Percentiles rank a stretch among this genome's conserved stretches.
Evolutionary conservation across 2,888 invertebrate genomes (phyloP).

Genomic region (Drosophila eohydei): DNA sequence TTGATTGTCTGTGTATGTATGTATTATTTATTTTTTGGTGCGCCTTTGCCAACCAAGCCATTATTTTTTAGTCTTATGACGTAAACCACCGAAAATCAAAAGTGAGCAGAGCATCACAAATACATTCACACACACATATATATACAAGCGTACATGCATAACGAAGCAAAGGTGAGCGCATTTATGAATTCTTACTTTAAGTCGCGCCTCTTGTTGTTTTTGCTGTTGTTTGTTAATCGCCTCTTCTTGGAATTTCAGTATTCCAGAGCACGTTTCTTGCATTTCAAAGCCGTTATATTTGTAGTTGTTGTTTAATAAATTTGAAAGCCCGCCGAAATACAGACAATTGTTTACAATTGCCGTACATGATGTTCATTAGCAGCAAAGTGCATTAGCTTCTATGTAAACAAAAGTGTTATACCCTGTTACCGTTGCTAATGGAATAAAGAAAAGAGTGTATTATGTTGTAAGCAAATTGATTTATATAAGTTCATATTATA

Average conservation of each 20-base stretch:
- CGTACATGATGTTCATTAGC: slow-evolving; percentile 44
- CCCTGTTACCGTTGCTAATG: slow-evolving; percentile 1
- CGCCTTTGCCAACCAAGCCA: slow-evolving; percentile 71
- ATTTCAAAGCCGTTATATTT: slow-evolving; percentile 50
- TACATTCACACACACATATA: slow-evolving; percentile 3
- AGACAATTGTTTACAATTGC: slow-evolving; percentile 66
- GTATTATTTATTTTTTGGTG: slow-evolving; percentile 20
- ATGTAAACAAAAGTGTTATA: slow-evolving; percentile 51
- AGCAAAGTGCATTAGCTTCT: slow-evolving; percentile 58
- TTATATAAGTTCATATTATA: not conserved
- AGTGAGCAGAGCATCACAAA: slow-evolving; percentile 72
- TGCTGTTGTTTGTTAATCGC: slow-evolving; percentile 40
- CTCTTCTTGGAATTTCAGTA: slow-evolving; percentile 67
- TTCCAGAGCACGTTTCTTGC: slow-evolving; percentile 46
- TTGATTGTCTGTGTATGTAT: slow-evolving; percentile 41
- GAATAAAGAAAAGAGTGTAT: not conserved
- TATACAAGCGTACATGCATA: not conserved
- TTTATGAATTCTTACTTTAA: slow-evolving; percentile 39
- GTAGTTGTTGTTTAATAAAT: slow-evolving; percentile 17
- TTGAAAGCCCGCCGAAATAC: slow-evolving; percentile 45
- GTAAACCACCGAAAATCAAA: slow-evolving; percentile 80
- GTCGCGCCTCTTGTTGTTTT: slow-evolving; percentile 35
- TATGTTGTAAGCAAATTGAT: too few species aligned
- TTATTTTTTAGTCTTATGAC: slow-evolving; percentile 79
- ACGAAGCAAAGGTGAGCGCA: slow-evolving; percentile 72